Evolutionary conservation across 2,888 invertebrate species (phyloP).

Genomic region (Brassicogethes aeneus): DNA sequence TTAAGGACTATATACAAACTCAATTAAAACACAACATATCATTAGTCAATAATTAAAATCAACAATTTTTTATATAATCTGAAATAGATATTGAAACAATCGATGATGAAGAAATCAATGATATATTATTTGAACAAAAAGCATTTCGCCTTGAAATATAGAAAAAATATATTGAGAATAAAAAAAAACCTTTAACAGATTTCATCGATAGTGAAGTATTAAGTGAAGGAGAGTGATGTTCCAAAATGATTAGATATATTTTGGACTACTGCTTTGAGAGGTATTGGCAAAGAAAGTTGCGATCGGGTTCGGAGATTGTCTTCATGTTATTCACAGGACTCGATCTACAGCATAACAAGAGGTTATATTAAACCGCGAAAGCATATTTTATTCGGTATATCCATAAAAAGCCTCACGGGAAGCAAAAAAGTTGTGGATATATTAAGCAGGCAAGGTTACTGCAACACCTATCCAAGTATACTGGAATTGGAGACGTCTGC

Average conservation of each 20-base stretch:
- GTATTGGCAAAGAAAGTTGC: conserved; percentile 11
- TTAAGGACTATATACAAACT: too few relatives aligned
- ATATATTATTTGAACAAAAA: conserved; percentile 17
- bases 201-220: conserved; percentile 15
- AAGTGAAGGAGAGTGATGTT: conserved; percentile 19
- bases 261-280: conserved; percentile 18
- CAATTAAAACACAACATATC: too few relatives aligned
- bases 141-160: conserved; percentile 18
- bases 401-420: conserved; percentile 19
- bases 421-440: conserved; percentile 19
- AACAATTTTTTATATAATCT: too few relatives aligned
- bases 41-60: too few relatives aligned
- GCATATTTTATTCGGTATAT: conserved; percentile 18
- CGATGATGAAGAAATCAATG: too few relatives aligned
- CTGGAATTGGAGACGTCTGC: conserved; percentile 19
- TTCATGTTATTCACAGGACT: conserved; percentile 15
- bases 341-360: conserved; percentile 16
- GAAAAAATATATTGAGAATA: conserved; percentile 11
- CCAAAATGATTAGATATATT: conserved; percentile 18
- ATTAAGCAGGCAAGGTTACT: conserved; percentile 16
- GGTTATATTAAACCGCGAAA: conserved; percentile 16
- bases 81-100: too few relatives aligned
- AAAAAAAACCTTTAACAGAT: conserved; percentile 17
- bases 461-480: conserved; percentile 12
- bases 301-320: conserved; percentile 16